These are phyloP conservation scores for Tringa solitaria DNA, from an alignment of 2,113 vertebrate species.

Conservation along the genomic window DNA sequence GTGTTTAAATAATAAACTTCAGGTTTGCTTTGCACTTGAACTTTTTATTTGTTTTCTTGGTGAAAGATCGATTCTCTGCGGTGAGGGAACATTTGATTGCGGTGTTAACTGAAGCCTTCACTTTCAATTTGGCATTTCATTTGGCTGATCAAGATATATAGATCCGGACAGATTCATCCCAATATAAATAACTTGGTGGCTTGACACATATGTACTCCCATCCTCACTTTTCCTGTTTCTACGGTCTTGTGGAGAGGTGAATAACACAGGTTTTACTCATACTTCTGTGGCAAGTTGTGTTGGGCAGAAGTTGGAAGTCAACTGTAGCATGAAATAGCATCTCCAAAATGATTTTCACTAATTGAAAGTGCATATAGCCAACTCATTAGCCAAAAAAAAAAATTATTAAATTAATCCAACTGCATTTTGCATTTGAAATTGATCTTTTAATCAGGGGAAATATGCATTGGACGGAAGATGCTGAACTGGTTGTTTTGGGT, in stretches of 20 bases:
- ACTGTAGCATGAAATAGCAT: background rate
- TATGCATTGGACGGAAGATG: background rate
- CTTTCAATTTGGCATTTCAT: background rate
- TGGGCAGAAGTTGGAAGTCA: background rate
- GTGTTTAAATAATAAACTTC: background rate
- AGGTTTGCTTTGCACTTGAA: background rate
- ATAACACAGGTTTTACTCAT: background rate
- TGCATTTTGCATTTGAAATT: background rate
- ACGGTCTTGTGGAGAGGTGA: background rate
- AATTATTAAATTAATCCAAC: background rate
- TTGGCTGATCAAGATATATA: background rate
- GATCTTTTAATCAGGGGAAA: background rate
- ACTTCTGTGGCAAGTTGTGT: background rate
- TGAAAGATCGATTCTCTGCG: background rate
- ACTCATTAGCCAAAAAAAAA: background rate
- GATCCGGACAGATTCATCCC: background rate
- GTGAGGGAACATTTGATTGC: background rate
- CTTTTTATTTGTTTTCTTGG: background rate
- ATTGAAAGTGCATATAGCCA: background rate
- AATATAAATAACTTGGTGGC: background rate
- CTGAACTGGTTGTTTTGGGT: conserved; percentile 29
- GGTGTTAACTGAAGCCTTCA: background rate
- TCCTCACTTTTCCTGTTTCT: background rate
- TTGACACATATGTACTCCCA: background rate
- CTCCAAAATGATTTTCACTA: background rate